phyloP scores from a whole-genome alignment of 2,888 invertebrate species.

The Mythimna lalbum region DNA sequence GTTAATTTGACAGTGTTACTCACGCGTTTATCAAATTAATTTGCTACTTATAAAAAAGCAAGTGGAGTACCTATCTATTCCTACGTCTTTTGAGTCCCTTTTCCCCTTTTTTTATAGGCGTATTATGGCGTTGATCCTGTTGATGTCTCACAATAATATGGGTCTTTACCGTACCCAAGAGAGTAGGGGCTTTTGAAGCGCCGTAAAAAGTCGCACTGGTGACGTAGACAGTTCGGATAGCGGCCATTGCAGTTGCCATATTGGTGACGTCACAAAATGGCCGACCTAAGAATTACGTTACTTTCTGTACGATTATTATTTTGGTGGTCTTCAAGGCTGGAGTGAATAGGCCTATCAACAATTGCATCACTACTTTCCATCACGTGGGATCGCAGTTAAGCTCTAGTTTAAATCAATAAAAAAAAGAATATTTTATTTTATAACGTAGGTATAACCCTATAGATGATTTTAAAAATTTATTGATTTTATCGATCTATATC shows the following conservation, averaged over 20 bases:
- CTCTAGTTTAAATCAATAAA: no score
- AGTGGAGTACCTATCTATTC: slow-evolving; percentile 26
- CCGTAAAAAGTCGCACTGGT: slow-evolving; percentile 45
- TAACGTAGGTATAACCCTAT: no score
- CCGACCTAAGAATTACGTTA: slow-evolving; percentile 17
- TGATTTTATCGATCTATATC: no score
- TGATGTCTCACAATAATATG: slow-evolving; percentile 55
- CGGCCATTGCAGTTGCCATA: slow-evolving; percentile 32
- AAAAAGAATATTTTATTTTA: no score
- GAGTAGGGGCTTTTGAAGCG: slow-evolving; percentile 33
- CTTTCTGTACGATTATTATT: no score
- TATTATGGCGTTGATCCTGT: slow-evolving; percentile 52
- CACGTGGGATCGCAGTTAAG: no score
- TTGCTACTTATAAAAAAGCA: slow-evolving; percentile 7
- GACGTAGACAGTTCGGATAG: slow-evolving; percentile 27
- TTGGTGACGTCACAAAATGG: slow-evolving; percentile 44
- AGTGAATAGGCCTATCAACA: no score
- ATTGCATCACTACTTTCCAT: no score
- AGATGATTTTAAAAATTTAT: no score
- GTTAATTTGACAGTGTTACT: neutral
- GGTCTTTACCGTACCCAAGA: slow-evolving; percentile 50
- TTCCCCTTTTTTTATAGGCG: slow-evolving; percentile 44
- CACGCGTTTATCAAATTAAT: slow-evolving; percentile 30
- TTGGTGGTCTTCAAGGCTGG: no score
- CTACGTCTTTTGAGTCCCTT: slow-evolving; percentile 23